Conservation (phyloP, 2,888 invertebrate species). For the Subacronicta megacephala region DNA sequence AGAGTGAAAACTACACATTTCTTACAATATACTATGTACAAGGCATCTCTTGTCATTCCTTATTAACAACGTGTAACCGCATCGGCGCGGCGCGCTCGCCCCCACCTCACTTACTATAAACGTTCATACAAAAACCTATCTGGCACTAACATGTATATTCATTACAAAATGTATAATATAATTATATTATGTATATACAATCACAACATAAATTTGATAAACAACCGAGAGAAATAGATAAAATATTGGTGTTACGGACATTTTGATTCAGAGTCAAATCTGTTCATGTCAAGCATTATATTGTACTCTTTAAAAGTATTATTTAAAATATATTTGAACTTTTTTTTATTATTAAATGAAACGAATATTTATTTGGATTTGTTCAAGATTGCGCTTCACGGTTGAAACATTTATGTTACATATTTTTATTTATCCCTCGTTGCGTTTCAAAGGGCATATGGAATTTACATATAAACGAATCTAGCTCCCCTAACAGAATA, state of each 20-base stretch:
- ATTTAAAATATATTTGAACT: constrained; percentile 73
- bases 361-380: constrained; percentile 57
- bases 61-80: constrained; percentile 61
- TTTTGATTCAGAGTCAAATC: constrained; percentile 58
- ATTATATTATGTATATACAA: constrained; percentile 85
- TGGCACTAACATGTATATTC: constrained; percentile 89
- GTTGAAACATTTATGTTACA: constrained; percentile 41
- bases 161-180: constrained; percentile 88
- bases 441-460: constrained; percentile 45
- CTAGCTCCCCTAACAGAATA: constrained; percentile 71
- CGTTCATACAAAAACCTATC: constrained; percentile 87
- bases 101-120: constrained; percentile 70
- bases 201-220: constrained; percentile 88
- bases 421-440: constrained; percentile 33
- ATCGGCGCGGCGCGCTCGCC: constrained; percentile 33
- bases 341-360: constrained; percentile 57
- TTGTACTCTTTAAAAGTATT: constrained; percentile 72
- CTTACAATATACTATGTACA: constrained; percentile 86
- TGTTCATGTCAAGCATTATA: constrained; percentile 61
- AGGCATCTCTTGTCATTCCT: constrained; percentile 81
- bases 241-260: constrained; percentile 78
- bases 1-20: constrained; percentile 87
- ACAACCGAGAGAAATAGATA: constrained; percentile 85
- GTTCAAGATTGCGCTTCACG: constrained; percentile 55
- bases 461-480: constrained; percentile 60